Evolutionary conservation across 2,888 invertebrate genomes (phyloP), one percentile per base, ranked within the genome.

Genomic region (Helicoverpa assulta): DNA sequence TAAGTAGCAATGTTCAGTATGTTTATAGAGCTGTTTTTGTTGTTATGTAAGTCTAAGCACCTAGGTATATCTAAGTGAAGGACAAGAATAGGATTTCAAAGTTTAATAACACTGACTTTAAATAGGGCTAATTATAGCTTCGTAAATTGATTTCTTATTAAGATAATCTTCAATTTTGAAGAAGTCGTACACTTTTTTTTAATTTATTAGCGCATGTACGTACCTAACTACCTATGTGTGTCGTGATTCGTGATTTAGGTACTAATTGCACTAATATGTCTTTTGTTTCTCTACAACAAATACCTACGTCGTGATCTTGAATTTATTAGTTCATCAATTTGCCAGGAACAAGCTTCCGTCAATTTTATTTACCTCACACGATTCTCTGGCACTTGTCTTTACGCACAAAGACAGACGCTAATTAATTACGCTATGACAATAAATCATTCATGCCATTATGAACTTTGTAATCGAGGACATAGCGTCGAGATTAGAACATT

Each of bases 261-360:
- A 58, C 50, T 65, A 61, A 84, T 76, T 71, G 60, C 52, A 66
- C 57, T 54, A 68, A 14, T 40, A 19, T 51, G 47, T 29, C 10
- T 60, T 52, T 61, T 40, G 47, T 47, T n/a, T n/a, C 47, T 1
- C 14, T 43, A 55, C 29, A 67, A 59, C 47, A 64, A 57, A 60
- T 37, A 64, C n/a, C 61, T 72, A 64, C n/a, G 63, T 72, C 73
- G 61, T 78, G 70, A 70, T 70, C 75, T 75, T 64, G 26, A 57
- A 58, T 74, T 85, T 56, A 74, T 60, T 79, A 84, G 81, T 75
- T 82, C 83, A 81, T 83, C 85, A 85, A 86, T 86, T 88, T 80
- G 71, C 82, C 59, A 61, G 67, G 81, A 85, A 82, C 78, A 78
- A 84, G 83, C 87, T 89, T 88, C 89, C 90, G 88, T 70, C 88